phyloP scores from a whole-genome alignment of 2,888 invertebrate species.

The Cantharis nigra region DNA sequence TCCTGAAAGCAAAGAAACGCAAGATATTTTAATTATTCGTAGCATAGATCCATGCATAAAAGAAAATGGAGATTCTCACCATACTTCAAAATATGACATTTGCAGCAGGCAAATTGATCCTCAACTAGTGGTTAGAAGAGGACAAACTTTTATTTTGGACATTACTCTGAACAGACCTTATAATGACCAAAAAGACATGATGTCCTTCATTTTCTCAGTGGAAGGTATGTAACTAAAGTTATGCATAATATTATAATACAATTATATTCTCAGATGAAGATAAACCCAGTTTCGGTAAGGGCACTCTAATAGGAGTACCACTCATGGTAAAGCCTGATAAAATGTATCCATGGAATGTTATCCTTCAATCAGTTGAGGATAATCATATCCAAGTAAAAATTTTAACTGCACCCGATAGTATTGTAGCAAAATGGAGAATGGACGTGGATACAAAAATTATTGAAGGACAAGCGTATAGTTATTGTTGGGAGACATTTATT shows the following conservation, averaged over 20 bases:
- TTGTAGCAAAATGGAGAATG: conserved; percentile 82
- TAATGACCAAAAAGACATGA: conserved; percentile 73
- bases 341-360: conserved; percentile 73
- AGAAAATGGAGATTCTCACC: conserved; percentile 77
- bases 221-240: conserved; percentile 59
- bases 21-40: conserved; percentile 67
- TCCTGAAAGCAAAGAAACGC: conserved; percentile 34
- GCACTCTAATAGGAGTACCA: conserved; percentile 76
- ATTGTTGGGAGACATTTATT: conserved; percentile 75
- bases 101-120: conserved; percentile 64
- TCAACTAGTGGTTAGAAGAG: conserved; percentile 78
- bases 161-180: conserved; percentile 77
- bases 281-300: conserved; percentile 79
- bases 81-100: conserved; percentile 77
- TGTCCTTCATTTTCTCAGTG: conserved; percentile 83
- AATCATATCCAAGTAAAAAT: conserved; percentile 68
- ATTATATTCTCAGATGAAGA: conserved; percentile 64
- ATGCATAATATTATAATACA: neutral
- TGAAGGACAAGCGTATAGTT: conserved; percentile 72
- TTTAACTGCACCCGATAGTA: conserved; percentile 71
- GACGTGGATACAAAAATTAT: conserved; percentile 80
- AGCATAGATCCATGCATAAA: conserved; percentile 74
- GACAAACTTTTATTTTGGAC: conserved; percentile 77
- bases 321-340: conserved; percentile 67
- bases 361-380: conserved; percentile 68